phyloP scores from a whole-genome alignment of 2,888 invertebrate species.

The Hirtodrosophila confusa region DNA sequence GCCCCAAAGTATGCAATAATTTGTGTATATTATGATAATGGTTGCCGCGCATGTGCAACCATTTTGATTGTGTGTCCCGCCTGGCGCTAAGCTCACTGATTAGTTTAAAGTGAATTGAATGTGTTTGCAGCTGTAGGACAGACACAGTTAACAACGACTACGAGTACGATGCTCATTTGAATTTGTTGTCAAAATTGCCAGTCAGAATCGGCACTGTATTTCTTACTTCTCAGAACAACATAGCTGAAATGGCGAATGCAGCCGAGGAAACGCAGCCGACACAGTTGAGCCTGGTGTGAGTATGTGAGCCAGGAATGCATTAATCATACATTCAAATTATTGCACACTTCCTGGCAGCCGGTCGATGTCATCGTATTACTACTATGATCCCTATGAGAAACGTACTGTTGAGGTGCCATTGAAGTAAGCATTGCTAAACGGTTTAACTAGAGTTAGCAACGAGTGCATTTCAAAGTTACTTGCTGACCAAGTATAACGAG shows the following conservation, averaged over 20 bases:
- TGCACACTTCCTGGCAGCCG: conserved; percentile 26
- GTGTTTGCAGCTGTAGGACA: conserved; percentile 23
- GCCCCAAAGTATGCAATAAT: conserved; percentile 62
- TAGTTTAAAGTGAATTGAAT: conserved; percentile 70
- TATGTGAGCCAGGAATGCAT: conserved; percentile 2
- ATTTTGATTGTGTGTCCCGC: conserved; percentile 50
- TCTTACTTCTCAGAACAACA: conserved; percentile 8
- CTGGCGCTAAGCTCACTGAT: conserved; percentile 41
- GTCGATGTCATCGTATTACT: conserved; percentile 51
- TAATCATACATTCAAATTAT: not conserved
- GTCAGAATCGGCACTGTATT: conserved; percentile 8
- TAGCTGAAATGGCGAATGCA: conserved; percentile 29
- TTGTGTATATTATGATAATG: conserved; percentile 71
- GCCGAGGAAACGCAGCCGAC: conserved; percentile 12
- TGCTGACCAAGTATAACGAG: no score
- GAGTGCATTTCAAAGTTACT: no score
- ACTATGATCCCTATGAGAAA: conserved; percentile 63
- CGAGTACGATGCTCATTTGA: conserved; percentile 43
- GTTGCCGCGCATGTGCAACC: conserved; percentile 67
- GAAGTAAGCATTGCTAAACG: conserved; percentile 43
- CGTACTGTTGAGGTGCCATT: conserved; percentile 60
- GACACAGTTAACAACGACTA: conserved; percentile 12
- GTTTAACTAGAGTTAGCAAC: no score
- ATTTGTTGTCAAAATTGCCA: conserved; percentile 69
- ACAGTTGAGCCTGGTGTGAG: conserved; percentile 39